Base-by-base conservation (phyloP, 2,888 invertebrate genomes). In the Drosophila sordidula region DNA sequence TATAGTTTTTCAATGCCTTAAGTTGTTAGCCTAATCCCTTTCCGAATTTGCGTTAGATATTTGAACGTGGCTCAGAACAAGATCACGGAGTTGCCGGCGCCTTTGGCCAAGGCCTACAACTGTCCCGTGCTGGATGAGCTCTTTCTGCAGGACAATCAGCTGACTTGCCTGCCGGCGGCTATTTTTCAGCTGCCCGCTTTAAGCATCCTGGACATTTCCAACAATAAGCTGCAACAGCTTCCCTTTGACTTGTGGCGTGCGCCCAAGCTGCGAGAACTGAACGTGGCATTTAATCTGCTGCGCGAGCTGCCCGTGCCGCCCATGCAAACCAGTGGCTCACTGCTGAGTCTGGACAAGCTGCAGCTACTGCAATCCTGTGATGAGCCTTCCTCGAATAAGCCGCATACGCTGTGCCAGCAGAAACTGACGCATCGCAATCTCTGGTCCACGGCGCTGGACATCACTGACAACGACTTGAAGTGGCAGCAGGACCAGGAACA, bases 31-130 rank as follows among this genome's bases (percentile, higher is more conserved):
- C 9, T 29, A 6, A 29, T 9, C 0, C 0, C 5, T 2, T 14
- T 9, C 3, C 12, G 4, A 8, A 1, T 6, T 22, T 14, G 4
- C 5, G 34, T 14, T 32, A 94, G 94, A 86, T 96, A 96, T 89
- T 93, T 98, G 26, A 98, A 98, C 92, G 94, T 97, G 54, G 96
- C 97, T 0, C 97, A 98, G 91, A 98, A 98, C 91, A 97, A 96
- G 93, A 94, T 98, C 51, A 96, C 97, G 78, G 94, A 94, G 44
- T 92, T 98, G 1, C 96, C 96, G 0, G 91, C 93, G 0, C 92
- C 93, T 1, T 89, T 92, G 29, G 68, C 36, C 0, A 83, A 83
- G 38, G 22, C 64, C 4, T 95, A 96, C 89, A 93, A 94, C 5
- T 96, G 96, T 82, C 97, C 97, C 0, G 95, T 96, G 45, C 92